Evolutionary conservation across 2,888 invertebrate species (phyloP), one percentile per base, ranked within the genome.

Genomic region (Pandemis corylana): DNA sequence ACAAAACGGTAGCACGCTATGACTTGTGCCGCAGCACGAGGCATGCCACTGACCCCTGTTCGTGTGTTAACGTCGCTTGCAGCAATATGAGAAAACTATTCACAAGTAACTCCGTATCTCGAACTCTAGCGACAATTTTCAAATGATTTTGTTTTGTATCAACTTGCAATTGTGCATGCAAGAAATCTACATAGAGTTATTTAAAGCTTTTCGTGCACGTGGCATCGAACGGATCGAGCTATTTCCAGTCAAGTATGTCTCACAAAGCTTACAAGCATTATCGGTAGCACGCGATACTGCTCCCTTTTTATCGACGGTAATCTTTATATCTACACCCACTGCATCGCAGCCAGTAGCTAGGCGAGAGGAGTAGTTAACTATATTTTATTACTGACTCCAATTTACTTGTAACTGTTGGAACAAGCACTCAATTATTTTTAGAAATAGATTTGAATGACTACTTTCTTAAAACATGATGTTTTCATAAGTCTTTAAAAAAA

Each of bases 41-140:
- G 20, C 59, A 51, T 74, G 69, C 64, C 73, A 59, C 59, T 74
- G 73, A 74, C 68, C 73, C 10, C 65, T 28, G 73, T 51, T 74
- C 69, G 51, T 74, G 73, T 64, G 56, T 56, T n/a, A 59, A 68
- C 56, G 68, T 68, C 68, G 56, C 68, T 56, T 59, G 65, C 41
- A 53, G 53, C 65, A 66, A 65, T 62, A 64, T 49, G 49, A 74
- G 65, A 65, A 74, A 64, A 65, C 69, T 42, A 49, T 65, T 68
- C 36, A 69, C 63, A 66, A 53, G 36, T 56, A 76, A 69, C 67
- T 69, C 62, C 44, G 10, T 44, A 67, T 41, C 20, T 20, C 20
- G 20, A 66, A 69, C 56, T 59, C 28, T 56, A 36, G 68, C 42
- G 56, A 51, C 49, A 51, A 68, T 56, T 68, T 69, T 69, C 59